Conservation (phyloP, 2,113 vertebrate genomes). For the Corynorhinus townsendii region DNA sequence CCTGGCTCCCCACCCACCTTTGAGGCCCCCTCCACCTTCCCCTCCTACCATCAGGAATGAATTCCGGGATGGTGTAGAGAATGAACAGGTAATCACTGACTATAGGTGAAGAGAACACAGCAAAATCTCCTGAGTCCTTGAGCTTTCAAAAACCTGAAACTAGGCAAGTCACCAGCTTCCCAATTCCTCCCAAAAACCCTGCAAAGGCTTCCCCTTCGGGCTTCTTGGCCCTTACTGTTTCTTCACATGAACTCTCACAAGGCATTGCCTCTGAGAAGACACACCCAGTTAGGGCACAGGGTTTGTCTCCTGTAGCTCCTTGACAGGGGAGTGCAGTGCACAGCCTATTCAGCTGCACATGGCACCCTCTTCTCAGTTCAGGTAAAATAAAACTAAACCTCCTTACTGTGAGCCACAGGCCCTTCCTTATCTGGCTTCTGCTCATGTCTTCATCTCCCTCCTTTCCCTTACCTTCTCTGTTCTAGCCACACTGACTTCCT, state of each 20-base stretch:
- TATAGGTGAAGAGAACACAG: not conserved
- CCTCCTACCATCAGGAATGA: constrained; percentile 60
- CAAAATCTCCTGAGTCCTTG: not conserved
- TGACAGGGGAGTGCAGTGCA: not conserved
- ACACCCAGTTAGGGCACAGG: not conserved
- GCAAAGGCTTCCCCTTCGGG: not conserved
- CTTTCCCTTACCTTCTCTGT: not conserved
- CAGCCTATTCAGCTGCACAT: not conserved
- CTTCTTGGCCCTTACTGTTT: not conserved
- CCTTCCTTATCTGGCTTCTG: not conserved
- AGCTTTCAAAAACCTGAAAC: not conserved
- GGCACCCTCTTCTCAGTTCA: not conserved
- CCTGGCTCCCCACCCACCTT: not conserved
- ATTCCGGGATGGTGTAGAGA: constrained; percentile 33
- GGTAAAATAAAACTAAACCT: not conserved
- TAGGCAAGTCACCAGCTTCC: not conserved
- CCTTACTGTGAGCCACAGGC: not conserved
- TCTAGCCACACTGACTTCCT: not conserved
- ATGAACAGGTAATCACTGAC: not conserved
- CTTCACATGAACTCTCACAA: not conserved
- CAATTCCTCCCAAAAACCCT: not conserved
- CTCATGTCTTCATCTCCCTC: not conserved
- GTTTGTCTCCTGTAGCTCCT: not conserved
- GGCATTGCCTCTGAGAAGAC: not conserved
- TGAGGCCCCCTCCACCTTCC: not conserved